Evolutionary conservation across 2,113 vertebrate genomes (phyloP), one percentile per base, ranked within the genome.

Genomic region (Percopsis transmontana): DNA sequence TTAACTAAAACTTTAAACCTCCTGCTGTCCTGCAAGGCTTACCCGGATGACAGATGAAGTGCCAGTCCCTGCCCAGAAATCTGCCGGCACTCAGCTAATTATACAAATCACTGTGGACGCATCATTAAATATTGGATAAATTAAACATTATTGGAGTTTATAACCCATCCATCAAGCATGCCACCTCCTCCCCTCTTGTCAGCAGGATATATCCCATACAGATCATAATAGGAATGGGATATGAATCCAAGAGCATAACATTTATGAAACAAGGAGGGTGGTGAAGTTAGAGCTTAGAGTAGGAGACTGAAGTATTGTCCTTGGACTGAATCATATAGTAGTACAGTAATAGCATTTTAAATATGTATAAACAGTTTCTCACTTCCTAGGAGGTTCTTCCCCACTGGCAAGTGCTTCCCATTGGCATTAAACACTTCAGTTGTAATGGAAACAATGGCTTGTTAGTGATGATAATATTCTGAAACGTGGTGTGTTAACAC

Each of bases 51-150:
- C 20, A 64, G 59, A 74, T 66, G 55, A 64, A 18, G 44, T 52
- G 19, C 74, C 71, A 39, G 76, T 74, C 53, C 33, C 21, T 54
- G 39, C 58, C 41, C 45, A 52, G 64, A 66, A 74, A 51, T 39
- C 68, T 69, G 47, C 67, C 57, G 62, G 62, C 73, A 63, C 66
- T 74, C 68, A 77, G 39, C 70, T 82, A 75, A 85, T 88, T 84
- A 83, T 66, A 74, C 55, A 69, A 64, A 87, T 85, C 76, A 80
- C 63, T 18, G 39, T 45, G 60, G 83, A 53, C 66, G 62, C 68
- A 72, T 80, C 56, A 76, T 87, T 84, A 80, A 78, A 77, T 62
- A 62, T 66, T 56, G 66, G 70, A 80, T 78, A 76, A 62, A 74
- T 87, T 67, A 78, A 79, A 83, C 67, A 77, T 70, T 19, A 65